These are phyloP conservation scores for Prunella fulvescens DNA, from an alignment of 2,113 vertebrate species.

Conservation along the genomic window DNA sequence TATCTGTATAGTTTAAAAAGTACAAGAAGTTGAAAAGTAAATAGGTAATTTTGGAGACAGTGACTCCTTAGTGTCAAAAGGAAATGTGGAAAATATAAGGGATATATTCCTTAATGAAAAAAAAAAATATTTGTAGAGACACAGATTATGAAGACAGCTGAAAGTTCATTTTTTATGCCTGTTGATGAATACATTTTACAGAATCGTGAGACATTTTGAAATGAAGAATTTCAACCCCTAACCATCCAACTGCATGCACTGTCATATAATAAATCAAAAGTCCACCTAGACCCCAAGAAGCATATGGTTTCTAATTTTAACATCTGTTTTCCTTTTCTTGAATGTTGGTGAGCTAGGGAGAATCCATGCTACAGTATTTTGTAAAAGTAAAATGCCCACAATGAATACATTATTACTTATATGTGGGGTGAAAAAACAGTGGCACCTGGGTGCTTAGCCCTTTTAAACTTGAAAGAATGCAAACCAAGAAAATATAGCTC, in stretches of 20 bases:
- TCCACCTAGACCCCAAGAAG: background rate
- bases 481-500: background rate
- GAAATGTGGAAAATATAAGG: background rate
- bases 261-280: background rate
- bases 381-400: background rate
- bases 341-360: background rate
- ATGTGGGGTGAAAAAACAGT: fast-evolving
- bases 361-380: background rate
- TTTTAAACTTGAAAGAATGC: background rate
- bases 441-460: background rate
- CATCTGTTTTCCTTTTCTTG: background rate
- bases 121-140: background rate
- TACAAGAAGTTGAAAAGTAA: background rate
- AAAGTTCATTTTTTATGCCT: background rate
- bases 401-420: background rate
- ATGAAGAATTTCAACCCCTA: background rate
- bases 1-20: background rate
- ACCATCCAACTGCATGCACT: background rate
- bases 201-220: background rate
- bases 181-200: background rate
- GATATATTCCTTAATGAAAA: background rate
- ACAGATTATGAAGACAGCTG: background rate
- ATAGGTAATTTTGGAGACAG: background rate
- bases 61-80: background rate
- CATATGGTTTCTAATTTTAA: background rate